Base-by-base conservation (phyloP, 2,113 vertebrate species). In the Siphamia tubifer region DNA sequence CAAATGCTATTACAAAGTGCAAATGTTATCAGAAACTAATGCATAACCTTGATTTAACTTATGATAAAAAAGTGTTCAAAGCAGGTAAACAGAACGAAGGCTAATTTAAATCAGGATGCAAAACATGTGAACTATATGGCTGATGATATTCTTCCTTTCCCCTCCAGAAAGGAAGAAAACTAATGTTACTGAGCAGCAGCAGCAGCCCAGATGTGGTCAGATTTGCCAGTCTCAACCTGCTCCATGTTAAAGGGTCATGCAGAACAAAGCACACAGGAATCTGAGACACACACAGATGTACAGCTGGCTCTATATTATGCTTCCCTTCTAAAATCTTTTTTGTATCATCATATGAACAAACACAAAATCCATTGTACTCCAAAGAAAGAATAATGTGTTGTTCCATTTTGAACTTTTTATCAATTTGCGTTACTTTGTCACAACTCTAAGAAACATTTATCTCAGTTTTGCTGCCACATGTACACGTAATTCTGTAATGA, bases 11-110 rank as follows among this genome's bases (percentile, higher is more conserved):
- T n/a, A n/a, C n/a, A n/a, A n/a, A n/a, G n/a, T n/a, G n/a, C n/a
- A n/a, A n/a, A n/a, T n/a, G n/a, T n/a, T n/a, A n/a, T n/a, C n/a
- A n/a, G n/a, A n/a, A n/a, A n/a, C n/a, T n/a, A n/a, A n/a, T n/a
- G n/a, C n/a, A n/a, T n/a, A n/a, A n/a, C n/a, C n/a, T n/a, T n/a
- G n/a, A n/a, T n/a, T 13, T 24, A 44, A 6, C 10, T 70, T 21
- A 25, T 63, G n/a, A 48, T 53, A 28, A 40, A 55, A 10, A 13
- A 44, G 68, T 30, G 77, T 81, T 82, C 21, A 81, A 84, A 84
- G 49, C 64, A 67, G 57, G 49, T 62, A 61, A 7, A 7, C 2
- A 61, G 30, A 10, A 28, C 17, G 17, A 20, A 36, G 12, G 48
- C 49, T 40, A 68, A 71, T 68, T 79, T 35, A 45, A 73, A 73